A percentile compares a stretch with the other conserved stretches of the same genome.
Conservation (phyloP, 2,888 invertebrate genomes). For the Morpho deidamia region DNA sequence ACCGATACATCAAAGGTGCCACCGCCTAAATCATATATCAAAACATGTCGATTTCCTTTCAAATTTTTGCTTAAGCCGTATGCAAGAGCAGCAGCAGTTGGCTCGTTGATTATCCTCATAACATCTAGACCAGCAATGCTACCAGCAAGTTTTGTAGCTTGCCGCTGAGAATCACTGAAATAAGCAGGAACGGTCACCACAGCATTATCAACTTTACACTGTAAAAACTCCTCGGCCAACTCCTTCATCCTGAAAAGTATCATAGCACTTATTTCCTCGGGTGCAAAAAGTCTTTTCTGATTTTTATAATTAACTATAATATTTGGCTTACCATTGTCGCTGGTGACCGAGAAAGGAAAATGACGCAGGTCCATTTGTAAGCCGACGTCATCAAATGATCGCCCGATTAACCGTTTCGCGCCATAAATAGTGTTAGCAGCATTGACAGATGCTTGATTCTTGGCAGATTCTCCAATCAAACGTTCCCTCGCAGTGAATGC, state of each 20-base stretch:
- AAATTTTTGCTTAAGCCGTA: constrained; percentile 44
- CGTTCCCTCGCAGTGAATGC: constrained; percentile 49
- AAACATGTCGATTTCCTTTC: constrained; percentile 38
- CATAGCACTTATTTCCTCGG: constrained; percentile 59
- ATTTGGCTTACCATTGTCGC: constrained; percentile 55
- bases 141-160: constrained; percentile 50
- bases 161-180: constrained; percentile 54
- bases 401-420: constrained; percentile 53
- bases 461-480: constrained; percentile 54
- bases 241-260: constrained; percentile 55
- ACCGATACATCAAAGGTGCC: constrained; percentile 58
- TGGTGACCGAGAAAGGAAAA: constrained; percentile 47
- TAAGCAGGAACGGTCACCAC: constrained; percentile 62
- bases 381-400: constrained; percentile 47
- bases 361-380: constrained; percentile 52
- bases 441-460: constrained; percentile 47
- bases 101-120: constrained; percentile 52
- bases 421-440: constrained; percentile 54
- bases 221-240: constrained; percentile 47
- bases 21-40: constrained; percentile 59
- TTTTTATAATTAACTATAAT: constrained; percentile 46
- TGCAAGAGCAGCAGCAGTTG: constrained; percentile 56
- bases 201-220: constrained; percentile 44
- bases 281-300: constrained; percentile 41
- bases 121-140: constrained; percentile 52